Base-by-base conservation (phyloP, 2,113 vertebrate species). In the Prunella fulvescens region DNA sequence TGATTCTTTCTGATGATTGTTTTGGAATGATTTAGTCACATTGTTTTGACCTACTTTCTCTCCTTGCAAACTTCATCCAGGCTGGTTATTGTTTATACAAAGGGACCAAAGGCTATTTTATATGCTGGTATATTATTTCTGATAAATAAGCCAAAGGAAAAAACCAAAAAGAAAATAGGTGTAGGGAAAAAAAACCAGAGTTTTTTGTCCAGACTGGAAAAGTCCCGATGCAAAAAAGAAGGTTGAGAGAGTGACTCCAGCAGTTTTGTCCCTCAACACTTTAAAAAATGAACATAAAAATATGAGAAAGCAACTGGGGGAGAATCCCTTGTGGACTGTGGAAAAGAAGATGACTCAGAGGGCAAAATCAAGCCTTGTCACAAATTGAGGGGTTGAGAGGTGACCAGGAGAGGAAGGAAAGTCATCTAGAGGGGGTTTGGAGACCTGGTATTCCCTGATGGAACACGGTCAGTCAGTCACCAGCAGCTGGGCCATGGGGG, bases 1-100 rank as follows among this genome's bases (percentile, higher is more conserved):
- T 86, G 65, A 86, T 92, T 91, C 69, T 89, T 90, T 88, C 72
- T 29, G 16, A 40, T 76, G 86, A 79, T 86, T 92, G 74, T 67
- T 92, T 86, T 95, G 93, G 93, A 93, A 90, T 81, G 13, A 86
- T 88, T 95, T 90, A 95, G 73, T 93, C 86, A 93, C 61, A 54
- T 84, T 92, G 65, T 94, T 95, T 93, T 91, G 83, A 91, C 88
- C 88, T 96, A 79, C 76, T 96, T 96, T 95, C 17, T 45, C 44
- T 67, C 26, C 48, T 31, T 79, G 70, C 65, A 76, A 86, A 64
- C 53, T 80, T 51, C 11, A 14, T 81, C 45, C 51, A 79, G 50
- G 25, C 24, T 67, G 19, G 39, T 65, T 79, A 47, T 85, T 90
- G 51, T 83, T 95, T 78, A 86, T 60, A 64, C 24, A 83, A 71